phyloP scores from a whole-genome alignment of 23 tunicate species.

The Halocynthia aurantium region DNA sequence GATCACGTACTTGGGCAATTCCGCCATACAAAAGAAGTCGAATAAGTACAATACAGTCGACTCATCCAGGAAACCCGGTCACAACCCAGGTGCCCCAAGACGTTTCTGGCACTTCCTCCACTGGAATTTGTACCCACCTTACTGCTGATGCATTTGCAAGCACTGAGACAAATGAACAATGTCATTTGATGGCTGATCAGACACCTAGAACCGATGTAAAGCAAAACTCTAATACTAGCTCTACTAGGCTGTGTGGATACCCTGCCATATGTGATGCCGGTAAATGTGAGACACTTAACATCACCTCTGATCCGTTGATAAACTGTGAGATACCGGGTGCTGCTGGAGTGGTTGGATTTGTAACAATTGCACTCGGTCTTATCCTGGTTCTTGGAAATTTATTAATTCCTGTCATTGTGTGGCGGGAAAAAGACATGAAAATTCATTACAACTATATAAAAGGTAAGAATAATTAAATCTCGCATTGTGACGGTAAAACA shows the following conservation, averaged over 20 bases:
- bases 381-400: background rate
- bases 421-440: conserved; percentile 4
- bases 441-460: conserved; percentile 4
- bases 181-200: too few relatives aligned
- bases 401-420: background rate
- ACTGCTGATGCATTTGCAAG: too few relatives aligned
- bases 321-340: background rate
- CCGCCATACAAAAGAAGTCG: too few relatives aligned
- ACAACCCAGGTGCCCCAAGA: too few relatives aligned
- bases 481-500: background rate
- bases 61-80: too few relatives aligned
- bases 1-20: too few relatives aligned
- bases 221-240: too few relatives aligned
- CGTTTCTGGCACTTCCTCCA: too few relatives aligned
- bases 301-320: background rate
- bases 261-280: background rate
- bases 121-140: too few relatives aligned
- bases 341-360: background rate
- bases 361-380: background rate
- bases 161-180: too few relatives aligned
- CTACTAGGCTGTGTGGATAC: background rate
- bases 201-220: too few relatives aligned
- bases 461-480: background rate
- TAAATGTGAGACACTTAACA: background rate
- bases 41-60: too few relatives aligned